These are phyloP conservation scores for Ceratina australensis DNA, from an alignment of 1,140 invertebrate genomes.

Conservation along the genomic window DNA sequence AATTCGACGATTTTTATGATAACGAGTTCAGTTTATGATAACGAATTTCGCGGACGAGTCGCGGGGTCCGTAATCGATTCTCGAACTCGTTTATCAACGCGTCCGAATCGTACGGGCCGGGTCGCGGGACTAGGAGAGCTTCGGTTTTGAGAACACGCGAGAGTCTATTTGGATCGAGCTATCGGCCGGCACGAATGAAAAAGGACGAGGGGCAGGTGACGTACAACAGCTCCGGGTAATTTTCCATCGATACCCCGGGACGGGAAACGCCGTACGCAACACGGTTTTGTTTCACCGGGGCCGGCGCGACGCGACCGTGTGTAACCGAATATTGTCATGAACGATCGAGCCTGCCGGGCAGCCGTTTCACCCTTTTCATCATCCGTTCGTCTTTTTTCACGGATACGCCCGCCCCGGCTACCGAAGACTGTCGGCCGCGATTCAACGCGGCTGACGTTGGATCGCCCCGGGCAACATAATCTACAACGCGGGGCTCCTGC, in stretches of 20 bases:
- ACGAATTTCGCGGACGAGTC: background rate
- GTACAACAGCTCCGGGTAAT: slow-evolving; percentile 40
- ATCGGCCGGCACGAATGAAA: slow-evolving; percentile 39
- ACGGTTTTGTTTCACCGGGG: slow-evolving; percentile 7
- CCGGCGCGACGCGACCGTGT: slow-evolving; percentile 31
- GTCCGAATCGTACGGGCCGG: background rate
- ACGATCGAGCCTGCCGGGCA: slow-evolving; percentile 33
- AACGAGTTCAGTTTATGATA: no score
- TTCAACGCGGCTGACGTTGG: slow-evolving; percentile 30
- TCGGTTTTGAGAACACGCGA: slow-evolving; percentile 33
- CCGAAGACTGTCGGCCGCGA: slow-evolving; percentile 39
- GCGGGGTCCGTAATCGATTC: no score
- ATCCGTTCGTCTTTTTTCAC: slow-evolving; percentile 33
- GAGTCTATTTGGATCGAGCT: slow-evolving; percentile 7
- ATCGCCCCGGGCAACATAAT: slow-evolving; percentile 38
- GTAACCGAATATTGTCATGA: slow-evolving; percentile 51
- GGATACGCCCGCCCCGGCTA: background rate
- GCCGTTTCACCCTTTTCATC: slow-evolving; percentile 44
- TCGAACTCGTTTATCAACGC: no score
- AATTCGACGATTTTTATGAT: background rate
- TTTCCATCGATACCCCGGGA: slow-evolving; percentile 34
- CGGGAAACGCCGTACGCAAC: slow-evolving; percentile 26
- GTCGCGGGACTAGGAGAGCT: background rate
- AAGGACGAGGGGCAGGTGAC: slow-evolving; percentile 39
- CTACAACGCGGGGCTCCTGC: slow-evolving; percentile 1